Evolutionary conservation across 2,888 invertebrate genomes (phyloP).

Genomic region (Philonicus albiceps): DNA sequence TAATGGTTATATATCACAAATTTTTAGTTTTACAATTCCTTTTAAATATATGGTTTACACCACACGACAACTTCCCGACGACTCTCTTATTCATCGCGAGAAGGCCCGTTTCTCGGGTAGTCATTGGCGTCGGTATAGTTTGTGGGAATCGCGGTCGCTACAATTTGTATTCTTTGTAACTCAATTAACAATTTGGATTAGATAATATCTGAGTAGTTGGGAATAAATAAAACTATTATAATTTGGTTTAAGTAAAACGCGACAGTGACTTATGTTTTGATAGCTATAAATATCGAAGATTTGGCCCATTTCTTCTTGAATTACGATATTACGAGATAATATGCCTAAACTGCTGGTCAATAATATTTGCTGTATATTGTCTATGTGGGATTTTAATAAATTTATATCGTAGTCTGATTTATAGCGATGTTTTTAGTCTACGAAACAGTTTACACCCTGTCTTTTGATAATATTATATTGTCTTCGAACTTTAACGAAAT

Average conservation of each 20-base stretch:
- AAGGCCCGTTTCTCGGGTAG: too few relatives aligned
- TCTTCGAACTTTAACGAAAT: too few relatives aligned
- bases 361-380: background rate
- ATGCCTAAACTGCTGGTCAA: slow-evolving; percentile 3
- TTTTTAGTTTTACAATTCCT: too few relatives aligned
- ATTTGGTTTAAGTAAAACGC: background rate
- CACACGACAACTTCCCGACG: too few relatives aligned
- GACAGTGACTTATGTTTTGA: background rate
- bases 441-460: too few relatives aligned
- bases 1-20: too few relatives aligned
- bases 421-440: too few relatives aligned
- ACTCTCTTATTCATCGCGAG: too few relatives aligned
- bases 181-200: background rate
- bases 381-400: background rate
- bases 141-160: too few relatives aligned
- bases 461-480: too few relatives aligned
- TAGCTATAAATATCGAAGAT: background rate
- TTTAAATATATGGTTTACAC: too few relatives aligned
- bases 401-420: background rate
- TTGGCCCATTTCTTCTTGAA: background rate
- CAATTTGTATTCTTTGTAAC: background rate
- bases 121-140: too few relatives aligned
- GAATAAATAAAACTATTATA: background rate
- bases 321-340: background rate
- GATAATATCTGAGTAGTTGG: background rate